These are phyloP conservation scores for Caenorhabditis panamensis DNA, from an alignment of 2,888 invertebrate genomes.

Conservation along the genomic window DNA sequence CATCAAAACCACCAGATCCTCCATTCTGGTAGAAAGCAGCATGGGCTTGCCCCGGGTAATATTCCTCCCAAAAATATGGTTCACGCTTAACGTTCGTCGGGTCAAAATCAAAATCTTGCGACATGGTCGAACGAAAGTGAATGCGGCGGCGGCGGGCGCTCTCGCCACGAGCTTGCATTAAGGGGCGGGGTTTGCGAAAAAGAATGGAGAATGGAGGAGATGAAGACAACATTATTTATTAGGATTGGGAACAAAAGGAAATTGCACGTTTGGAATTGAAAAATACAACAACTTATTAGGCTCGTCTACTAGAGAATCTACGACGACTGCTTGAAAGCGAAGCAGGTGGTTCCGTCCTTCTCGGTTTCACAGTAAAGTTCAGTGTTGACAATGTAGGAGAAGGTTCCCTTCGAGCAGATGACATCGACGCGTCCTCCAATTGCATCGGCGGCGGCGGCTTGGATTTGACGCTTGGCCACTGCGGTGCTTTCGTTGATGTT, in stretches of 20 bases:
- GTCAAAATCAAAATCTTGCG: no score
- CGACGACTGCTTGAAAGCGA: conserved; percentile 77
- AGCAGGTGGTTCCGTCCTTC: conserved; percentile 77
- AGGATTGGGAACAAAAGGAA: neutral
- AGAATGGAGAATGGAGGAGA: no score
- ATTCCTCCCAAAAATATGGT: no score
- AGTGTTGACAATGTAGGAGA: conserved; percentile 79
- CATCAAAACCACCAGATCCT: no score
- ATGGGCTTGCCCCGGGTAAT: no score
- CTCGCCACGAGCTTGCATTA: no score
- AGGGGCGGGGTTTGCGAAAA: no score
- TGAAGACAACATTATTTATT: no score
- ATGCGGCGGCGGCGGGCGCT: no score
- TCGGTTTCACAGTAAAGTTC: conserved; percentile 71
- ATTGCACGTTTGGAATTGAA: neutral
- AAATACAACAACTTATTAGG: neutral
- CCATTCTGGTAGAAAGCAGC: no score
- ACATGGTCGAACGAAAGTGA: no score
- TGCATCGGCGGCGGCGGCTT: conserved; percentile 66
- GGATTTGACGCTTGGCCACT: conserved; percentile 76
- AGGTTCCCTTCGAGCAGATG: conserved; percentile 77
- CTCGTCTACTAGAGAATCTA: conserved; percentile 21
- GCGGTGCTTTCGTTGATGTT: conserved; percentile 77
- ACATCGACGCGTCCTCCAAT: conserved; percentile 75
- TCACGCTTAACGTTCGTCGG: no score